Base-by-base conservation (phyloP, 2,113 vertebrate species). In the Regulus satrapa region DNA sequence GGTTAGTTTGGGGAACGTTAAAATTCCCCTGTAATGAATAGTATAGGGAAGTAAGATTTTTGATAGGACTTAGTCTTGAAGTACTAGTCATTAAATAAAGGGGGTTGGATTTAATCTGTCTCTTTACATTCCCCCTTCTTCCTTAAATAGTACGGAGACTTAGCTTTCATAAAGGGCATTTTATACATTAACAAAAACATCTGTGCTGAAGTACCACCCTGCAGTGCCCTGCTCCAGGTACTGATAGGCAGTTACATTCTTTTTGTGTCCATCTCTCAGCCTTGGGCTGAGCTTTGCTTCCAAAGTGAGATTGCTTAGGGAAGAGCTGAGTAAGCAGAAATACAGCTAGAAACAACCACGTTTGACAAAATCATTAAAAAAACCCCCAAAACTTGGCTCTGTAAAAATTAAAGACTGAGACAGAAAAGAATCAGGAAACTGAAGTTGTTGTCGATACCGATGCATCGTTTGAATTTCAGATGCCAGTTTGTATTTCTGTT, bases 371-470 rank as follows among this genome's bases (percentile, higher is more conserved):
- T 56, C 0, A 4, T 29, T 82, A 14, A 2, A 28, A 49, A 85
- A 45, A 48, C n/a, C n/a, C n/a, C n/a, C n/a, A 51, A 5, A 12
- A 43, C 8, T 63, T 77, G 10, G 1, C 31, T 79, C n/a, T 49
- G 18, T 49, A 21, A 77, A 76, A 85, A 41, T 61, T 54, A 29
- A n/a, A 49, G 8, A 21, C 32, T 46, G 20, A 21, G 8, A 8
- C 8, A 2, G 29, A 12, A 48, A 48, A 45, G 24, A 34, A 8
- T 14, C 2, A 55, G 69, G 56, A 75, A 85, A 56, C 1, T 0
- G 0, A 89, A 69, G 16, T 15, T 43, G 32, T 40, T 64, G 20
- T 31, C 68, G 31, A 5, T 14, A 8, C 59, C 32, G 55, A 17
- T 36, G 62, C 7, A 4, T 24, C 48, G 18, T 14, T 51, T 64